Base-by-base conservation (phyloP, 2,888 invertebrate species). In the Ischnus inquisitorius region DNA sequence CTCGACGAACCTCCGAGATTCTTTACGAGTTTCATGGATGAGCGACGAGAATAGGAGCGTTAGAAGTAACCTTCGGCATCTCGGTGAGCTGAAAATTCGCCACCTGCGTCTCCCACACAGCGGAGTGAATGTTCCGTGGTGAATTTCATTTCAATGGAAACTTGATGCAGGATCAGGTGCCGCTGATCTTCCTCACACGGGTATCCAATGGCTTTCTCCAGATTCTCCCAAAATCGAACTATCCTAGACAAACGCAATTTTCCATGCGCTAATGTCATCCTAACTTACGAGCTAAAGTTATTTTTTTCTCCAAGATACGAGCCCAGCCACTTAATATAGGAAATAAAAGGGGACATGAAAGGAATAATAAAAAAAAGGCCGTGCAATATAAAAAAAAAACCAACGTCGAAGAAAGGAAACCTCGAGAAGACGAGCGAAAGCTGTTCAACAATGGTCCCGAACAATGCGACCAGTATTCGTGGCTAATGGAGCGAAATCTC, bases 401-500 rank as follows among this genome's bases (percentile, higher is more conserved):
- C 43, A 65, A 28, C 25, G 68, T 57, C 65, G 43, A 82, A 60
- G 28, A 67, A 64, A 80, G 54, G 68, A 69, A 77, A 78, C 25
- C 65, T 54, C 84, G 39, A 81, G 81, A 76, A 51, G 74, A 75
- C 80, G 82, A 84, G 80, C 84, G 86, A 88, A 85, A 86, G 84
- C 84, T 87, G 81, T 85, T 78, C 78, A 79, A 90, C 90, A 89
- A 90, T 88, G 82, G 88, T 46, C 28, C 62, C 65, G 84, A 83
- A 90, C 89, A 89, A 90, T 89, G 83, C 83, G 84, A 84, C 79
- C 79, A 88, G 88, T 87, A 87, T 89, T 88, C 87, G 87, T 86
- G 87, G 88, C 90, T 91, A 91, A 91, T 91, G 89, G 91, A 89
- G 85, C 89, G 88, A 88, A 84, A 88, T 87, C 89, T 89, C 82